Conservation (phyloP, 2,888 invertebrate species). For the Philonicus albiceps region DNA sequence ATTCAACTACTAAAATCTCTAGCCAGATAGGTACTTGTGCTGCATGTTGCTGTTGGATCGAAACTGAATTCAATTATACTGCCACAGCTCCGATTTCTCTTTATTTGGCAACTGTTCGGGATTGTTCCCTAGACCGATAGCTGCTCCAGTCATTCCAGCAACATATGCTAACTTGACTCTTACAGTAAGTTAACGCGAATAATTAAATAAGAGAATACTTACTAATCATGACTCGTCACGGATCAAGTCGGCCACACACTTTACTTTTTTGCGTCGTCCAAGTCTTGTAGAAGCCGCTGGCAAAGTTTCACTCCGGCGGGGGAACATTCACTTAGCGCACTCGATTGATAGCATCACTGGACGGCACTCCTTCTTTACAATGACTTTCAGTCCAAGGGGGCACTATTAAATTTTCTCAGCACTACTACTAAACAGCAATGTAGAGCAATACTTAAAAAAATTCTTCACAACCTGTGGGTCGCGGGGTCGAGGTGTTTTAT, state of each 20-base stretch:
- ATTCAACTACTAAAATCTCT: slow-evolving; percentile 5
- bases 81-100: neutral
- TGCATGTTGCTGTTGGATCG: neutral
- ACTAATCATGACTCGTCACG: slow-evolving; percentile 36
- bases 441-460: neutral
- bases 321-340: neutral
- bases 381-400: neutral
- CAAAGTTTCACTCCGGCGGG: neutral
- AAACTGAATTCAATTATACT: slow-evolving; percentile 21
- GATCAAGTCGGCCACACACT: slow-evolving; percentile 17
- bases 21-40: neutral
- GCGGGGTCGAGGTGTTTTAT: slow-evolving; percentile 34
- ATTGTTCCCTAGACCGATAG: neutral
- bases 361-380: neutral
- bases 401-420: neutral
- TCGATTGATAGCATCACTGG: neutral
- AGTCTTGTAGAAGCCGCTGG: neutral
- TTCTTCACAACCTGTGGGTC: neutral
- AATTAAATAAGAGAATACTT: slow-evolving; percentile 13
- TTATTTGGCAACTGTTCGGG: neutral
- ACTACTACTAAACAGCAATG: neutral
- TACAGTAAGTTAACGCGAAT: neutral
- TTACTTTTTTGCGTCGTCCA: slow-evolving; percentile 20
- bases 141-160: neutral
- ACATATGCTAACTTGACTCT: neutral